Conservation (phyloP, 2,888 invertebrate genomes). For the Hirtodrosophila alboralis region DNA sequence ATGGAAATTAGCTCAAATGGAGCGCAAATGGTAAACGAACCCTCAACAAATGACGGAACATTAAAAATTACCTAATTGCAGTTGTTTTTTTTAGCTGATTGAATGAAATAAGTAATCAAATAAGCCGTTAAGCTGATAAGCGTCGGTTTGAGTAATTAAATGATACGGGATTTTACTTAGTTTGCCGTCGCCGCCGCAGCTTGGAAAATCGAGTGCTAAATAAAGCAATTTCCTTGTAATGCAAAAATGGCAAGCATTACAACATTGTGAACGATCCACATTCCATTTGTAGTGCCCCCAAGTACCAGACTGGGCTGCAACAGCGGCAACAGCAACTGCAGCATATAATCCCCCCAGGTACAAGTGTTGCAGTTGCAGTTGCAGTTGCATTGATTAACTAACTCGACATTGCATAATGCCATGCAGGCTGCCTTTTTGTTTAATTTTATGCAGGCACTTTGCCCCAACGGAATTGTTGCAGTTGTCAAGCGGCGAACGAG, state of each 20-base stretch:
- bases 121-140: conserved; percentile 31
- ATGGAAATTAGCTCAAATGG: conserved; percentile 57
- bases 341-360: conserved; percentile 63
- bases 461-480: conserved; percentile 61
- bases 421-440: conserved; percentile 34
- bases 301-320: conserved; percentile 16
- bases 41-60: conserved; percentile 36
- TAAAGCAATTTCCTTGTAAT: conserved; percentile 68
- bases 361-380: conserved; percentile 22
- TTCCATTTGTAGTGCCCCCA: conserved; percentile 34
- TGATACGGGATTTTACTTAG: conserved; percentile 13
- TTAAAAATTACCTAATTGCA: conserved; percentile 50
- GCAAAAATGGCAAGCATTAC: conserved; percentile 53
- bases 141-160: conserved; percentile 15
- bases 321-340: no score
- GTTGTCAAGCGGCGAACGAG: conserved; percentile 52
- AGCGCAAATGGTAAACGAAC: conserved; percentile 11
- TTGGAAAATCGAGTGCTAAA: conserved; percentile 41
- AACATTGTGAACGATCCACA: conserved; percentile 47
- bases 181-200: conserved; percentile 37
- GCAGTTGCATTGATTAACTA: conserved; percentile 73
- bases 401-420: conserved; percentile 63
- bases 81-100: conserved; percentile 30
- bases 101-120: conserved; percentile 62
- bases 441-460: conserved; percentile 65